Conservation (phyloP, 1,140 invertebrate species). For the Solenopsis fugax region DNA sequence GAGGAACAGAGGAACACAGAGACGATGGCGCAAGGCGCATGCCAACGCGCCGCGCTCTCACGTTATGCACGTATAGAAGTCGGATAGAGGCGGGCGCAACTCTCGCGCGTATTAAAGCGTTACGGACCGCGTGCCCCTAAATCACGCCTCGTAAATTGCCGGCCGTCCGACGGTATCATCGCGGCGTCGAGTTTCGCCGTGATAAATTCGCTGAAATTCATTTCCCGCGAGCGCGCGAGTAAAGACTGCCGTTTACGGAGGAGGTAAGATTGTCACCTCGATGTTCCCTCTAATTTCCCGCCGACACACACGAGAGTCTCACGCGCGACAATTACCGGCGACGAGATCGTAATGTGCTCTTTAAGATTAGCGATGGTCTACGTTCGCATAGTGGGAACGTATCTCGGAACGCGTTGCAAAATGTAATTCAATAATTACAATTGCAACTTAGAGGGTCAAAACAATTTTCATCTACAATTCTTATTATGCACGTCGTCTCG, state of each 20-base stretch:
- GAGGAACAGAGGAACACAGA: not conserved
- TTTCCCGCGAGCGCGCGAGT: constrained; percentile 53
- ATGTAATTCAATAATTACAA: not conserved
- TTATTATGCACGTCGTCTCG: not conserved
- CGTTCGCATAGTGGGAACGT: not conserved
- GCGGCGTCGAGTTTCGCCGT: constrained; percentile 61
- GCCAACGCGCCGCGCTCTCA: constrained; percentile 38
- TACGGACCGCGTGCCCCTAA: constrained; percentile 65
- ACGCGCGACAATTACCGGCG: constrained; percentile 12
- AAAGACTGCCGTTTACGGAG: not conserved
- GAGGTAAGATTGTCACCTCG: constrained; percentile 45
- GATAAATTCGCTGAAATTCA: constrained; percentile 68
- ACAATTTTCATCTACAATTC: not conserved
- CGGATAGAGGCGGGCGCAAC: constrained; percentile 39
- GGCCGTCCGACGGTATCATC: constrained; percentile 39
- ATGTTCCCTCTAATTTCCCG: constrained; percentile 22
- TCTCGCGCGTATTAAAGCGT: constrained; percentile 41
- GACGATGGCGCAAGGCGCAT: constrained; percentile 32
- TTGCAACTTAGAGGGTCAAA: not conserved
- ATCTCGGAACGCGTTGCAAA: not conserved
- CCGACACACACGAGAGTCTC: constrained; percentile 8
- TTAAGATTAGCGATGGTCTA: constrained; percentile 18
- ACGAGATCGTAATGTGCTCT: not conserved
- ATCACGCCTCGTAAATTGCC: constrained; percentile 77
- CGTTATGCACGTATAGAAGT: constrained; percentile 17